Base-by-base conservation (phyloP, 2,113 vertebrate species). In the Nestor notabilis region DNA sequence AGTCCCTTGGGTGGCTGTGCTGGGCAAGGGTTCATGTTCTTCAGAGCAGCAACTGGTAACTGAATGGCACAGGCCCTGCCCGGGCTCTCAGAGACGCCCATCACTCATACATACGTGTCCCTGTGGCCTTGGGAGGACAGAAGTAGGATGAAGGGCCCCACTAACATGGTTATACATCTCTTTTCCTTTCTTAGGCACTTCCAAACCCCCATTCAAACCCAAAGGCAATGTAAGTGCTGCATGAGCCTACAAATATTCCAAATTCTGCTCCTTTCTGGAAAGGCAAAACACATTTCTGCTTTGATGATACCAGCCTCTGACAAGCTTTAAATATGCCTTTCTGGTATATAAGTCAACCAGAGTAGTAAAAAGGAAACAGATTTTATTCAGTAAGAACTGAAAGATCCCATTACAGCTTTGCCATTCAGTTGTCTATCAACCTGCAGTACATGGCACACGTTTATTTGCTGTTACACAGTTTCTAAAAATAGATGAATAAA, bases 371-470 rank as follows among this genome's bases (percentile, higher is more conserved):
- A 76, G 28, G 53, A 83, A 91, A 87, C 37, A 87, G 58, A 37
- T 9, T 60, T 76, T 65, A 29, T 28, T 80, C n/a, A 70, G 49
- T 24, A 87, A 79, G 72, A 94, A 87, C 80, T 52, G 83, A 93
- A 89, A 93, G 77, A 78, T 87, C 65, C 61, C 74, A 69, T 91
- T 94, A 76, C 31, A 86, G 79, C 68, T 64, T 66, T 92, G 79
- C 72, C 46, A 68, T 74, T 83, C 46, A 72, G 63, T 16, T 85
- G 82, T 49, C 87, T 74, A 29, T 93, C 81, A 93, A 6, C n/a
- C 49, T 39, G 41, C 49, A 76, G 17, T 50, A 77, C 68, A 25
- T 9, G 60, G 88, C 86, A 92, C 29, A 14, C 7, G 8, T 12
- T 69, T 41, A 71, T 76, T 84, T 91, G 71, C 79, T 75, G 61